Percentiles rank a stretch among this genome's conserved stretches.
phyloP scores from a whole-genome alignment of 2,888 invertebrate genomes.

The Myathropa florea region DNA sequence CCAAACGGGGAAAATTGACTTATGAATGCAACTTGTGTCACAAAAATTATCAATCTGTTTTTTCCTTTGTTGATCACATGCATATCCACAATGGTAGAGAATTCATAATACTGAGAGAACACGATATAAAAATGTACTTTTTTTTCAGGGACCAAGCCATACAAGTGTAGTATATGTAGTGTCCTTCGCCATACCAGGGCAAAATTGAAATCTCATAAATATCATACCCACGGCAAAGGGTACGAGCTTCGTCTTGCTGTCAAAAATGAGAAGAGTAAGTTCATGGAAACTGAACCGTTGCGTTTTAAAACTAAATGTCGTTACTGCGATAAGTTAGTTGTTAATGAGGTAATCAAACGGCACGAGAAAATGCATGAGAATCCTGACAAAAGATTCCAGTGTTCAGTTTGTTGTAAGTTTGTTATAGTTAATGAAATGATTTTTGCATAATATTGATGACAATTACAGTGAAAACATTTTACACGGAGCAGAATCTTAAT shows the following conservation, averaged over 20 bases:
- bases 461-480: slow-evolving; percentile 10
- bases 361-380: slow-evolving; percentile 34
- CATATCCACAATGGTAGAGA: slow-evolving; percentile 39
- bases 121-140: too few species aligned
- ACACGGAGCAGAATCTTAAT: slow-evolving; percentile 23
- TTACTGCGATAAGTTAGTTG: slow-evolving; percentile 18
- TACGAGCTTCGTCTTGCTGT: slow-evolving; percentile 1
- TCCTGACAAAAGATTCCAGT: slow-evolving; percentile 1
- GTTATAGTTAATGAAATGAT: neutral
- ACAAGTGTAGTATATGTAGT: slow-evolving; percentile 23
- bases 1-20: neutral
- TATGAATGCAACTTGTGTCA: slow-evolving; percentile 18
- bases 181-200: slow-evolving; percentile 1
- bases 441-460: neutral
- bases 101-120: too few species aligned
- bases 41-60: slow-evolving; percentile 1
- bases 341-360: slow-evolving; percentile 26
- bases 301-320: slow-evolving; percentile 27
- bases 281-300: slow-evolving; percentile 28
- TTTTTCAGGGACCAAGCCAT: slow-evolving; percentile 19
- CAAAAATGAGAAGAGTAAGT: slow-evolving; percentile 4
- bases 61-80: slow-evolving; percentile 22
- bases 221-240: slow-evolving; percentile 14
- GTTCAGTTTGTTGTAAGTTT: slow-evolving; percentile 1
- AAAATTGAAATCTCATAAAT: slow-evolving; percentile 26